Base-by-base conservation (phyloP, 1,140 invertebrate species). In the Linepithema humile region DNA sequence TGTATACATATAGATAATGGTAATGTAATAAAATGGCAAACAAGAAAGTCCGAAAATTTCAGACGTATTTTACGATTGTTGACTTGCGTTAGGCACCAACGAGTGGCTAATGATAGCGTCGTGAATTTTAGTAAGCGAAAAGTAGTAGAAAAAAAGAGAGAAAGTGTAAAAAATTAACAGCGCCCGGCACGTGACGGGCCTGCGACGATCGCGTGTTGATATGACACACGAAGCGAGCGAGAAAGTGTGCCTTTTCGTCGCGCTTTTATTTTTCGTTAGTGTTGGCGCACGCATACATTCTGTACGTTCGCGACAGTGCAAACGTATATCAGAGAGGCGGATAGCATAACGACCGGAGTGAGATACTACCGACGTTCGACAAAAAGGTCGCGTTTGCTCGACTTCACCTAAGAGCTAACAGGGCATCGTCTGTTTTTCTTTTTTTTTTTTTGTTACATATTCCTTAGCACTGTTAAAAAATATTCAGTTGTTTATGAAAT, bases 111-210 rank as follows among this genome's bases (percentile, higher is more conserved):
- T 43, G 35, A 59, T 35, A 69, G 75, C 12, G 48, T 32, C 64
- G 64, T 35, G 64, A 70, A 57, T 78, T 69, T 78, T 35, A 78
- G 60, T 40, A 53, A n/a, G n/a, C n/a, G n/a, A n/a, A 32, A 40
- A 26, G 23, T 10, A 55, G 7, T 23, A 55, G 53, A 57, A 57
- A 57, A 59, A 60, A 82, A 70, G 57, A 48, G 86, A 83, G 78
- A 88, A 85, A 88, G 62, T 85, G 77, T 85, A 84, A 88, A 88
- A 87, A 88, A 87, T 88, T 87, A 88, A 88, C 75, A 85, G 45
- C 77, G 70, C 26, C 40, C 82, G 38, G 57, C 87, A 83, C 86
- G 86, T 88, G 85, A 88, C 64, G 74, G 15, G 43, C 43, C 43
- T 65, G 29, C 50, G 38, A 64, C 64, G 86, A 88, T 88, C 86